phyloP scores from a whole-genome alignment of 2,113 vertebrate genomes.

The Zingel zingel region DNA sequence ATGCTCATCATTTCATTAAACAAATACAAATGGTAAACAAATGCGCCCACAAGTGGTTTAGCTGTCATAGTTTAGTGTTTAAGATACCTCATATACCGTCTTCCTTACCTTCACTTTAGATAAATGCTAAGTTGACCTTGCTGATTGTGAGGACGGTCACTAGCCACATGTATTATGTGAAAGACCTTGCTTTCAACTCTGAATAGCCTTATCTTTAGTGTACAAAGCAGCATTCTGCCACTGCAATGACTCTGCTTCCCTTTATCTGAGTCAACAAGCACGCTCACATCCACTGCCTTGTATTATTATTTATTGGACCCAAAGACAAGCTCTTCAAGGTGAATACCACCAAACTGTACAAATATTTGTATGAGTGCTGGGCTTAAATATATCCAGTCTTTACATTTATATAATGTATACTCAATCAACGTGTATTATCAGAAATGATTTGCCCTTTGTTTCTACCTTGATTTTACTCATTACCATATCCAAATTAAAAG shows the following conservation, averaged over 20 bases:
- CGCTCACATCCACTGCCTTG: slow-evolving; percentile 26
- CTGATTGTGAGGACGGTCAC: slow-evolving; percentile 19
- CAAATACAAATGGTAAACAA: not conserved
- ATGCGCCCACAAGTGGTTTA: not conserved
- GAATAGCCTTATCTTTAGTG: slow-evolving; percentile 61
- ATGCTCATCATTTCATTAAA: slow-evolving; percentile 4
- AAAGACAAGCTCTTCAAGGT: slow-evolving; percentile 56
- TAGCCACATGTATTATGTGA: slow-evolving; percentile 47
- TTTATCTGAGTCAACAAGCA: slow-evolving; percentile 59
- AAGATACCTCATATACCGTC: not conserved
- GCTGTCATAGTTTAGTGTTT: not conserved
- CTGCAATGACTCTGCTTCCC: slow-evolving; percentile 41
- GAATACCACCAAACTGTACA: slow-evolving; percentile 30
- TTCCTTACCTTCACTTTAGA: slow-evolving; percentile 16
- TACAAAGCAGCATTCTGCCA: slow-evolving; percentile 64
- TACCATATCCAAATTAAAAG: slow-evolving; percentile 15
- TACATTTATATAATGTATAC: not conserved
- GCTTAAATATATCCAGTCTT: slow-evolving; percentile 17
- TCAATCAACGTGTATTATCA: not conserved
- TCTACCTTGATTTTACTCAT: slow-evolving; percentile 16
- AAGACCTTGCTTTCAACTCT: slow-evolving; percentile 37
- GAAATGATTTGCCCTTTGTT: slow-evolving; percentile 13
- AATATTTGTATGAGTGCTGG: not conserved
- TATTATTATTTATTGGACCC: slow-evolving; percentile 65
- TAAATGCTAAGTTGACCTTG: slow-evolving; percentile 37